Percentiles rank a stretch among this genome's conserved stretches.
Evolutionary conservation across 2,888 invertebrate genomes (phyloP).

Genomic region (Cotesia congregata): DNA sequence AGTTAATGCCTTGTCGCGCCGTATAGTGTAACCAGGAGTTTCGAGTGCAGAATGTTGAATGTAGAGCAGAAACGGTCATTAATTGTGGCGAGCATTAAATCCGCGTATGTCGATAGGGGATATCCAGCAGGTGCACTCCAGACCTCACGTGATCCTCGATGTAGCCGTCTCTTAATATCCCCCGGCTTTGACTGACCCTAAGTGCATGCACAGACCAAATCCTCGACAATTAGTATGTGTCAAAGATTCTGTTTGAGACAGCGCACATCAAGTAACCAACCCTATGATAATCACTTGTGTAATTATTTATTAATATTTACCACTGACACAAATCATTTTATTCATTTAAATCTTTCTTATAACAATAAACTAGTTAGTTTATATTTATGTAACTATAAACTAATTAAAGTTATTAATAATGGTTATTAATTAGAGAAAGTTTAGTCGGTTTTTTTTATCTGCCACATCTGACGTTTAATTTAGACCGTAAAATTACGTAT

Average conservation of each 20-base stretch:
- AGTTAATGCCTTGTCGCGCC: conserved; percentile 18
- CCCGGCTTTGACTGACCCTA: conserved; percentile 36
- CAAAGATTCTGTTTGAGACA: conserved; percentile 30
- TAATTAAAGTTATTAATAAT: no score
- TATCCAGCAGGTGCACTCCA: conserved; percentile 45
- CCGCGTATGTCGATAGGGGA: conserved; percentile 53
- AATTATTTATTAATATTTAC: neutral
- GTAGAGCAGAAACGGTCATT: conserved; percentile 48
- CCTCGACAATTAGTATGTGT: conserved; percentile 35
- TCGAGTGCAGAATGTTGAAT: conserved; percentile 41
- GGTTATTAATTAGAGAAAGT: no score
- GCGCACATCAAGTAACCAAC: neutral
- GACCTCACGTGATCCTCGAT: conserved; percentile 37
- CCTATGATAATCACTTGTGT: neutral
- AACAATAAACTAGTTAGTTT: no score
- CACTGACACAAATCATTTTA: neutral
- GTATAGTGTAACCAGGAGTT: conserved; percentile 33
- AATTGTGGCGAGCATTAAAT: conserved; percentile 57
- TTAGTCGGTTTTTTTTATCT: no score
- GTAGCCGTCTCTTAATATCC: conserved; percentile 35
- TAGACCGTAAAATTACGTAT: no score
- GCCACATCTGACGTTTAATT: no score
- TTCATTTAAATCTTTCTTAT: no score
- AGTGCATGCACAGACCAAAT: conserved; percentile 33
- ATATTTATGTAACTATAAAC: no score